Evolutionary conservation across 2,888 invertebrate species (phyloP), one percentile per base, ranked within the genome.

Genomic region (Acanthoscelides obtectus): DNA sequence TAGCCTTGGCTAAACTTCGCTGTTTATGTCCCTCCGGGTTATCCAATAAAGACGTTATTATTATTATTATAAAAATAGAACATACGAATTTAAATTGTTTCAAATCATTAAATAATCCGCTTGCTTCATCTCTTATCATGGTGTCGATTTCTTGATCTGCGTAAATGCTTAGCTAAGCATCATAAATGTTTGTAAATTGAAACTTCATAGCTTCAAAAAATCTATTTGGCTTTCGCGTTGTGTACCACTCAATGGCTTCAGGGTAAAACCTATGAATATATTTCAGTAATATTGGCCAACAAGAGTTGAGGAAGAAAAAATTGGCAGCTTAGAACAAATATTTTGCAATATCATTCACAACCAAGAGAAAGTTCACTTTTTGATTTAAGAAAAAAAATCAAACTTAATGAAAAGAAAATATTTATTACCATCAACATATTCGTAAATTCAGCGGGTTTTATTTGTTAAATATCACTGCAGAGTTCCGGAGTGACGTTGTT

Each of bases 261-360:
- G 78, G 71, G 70, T 77, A 72, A 75, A 74, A 73, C 72, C 72
- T 63, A 67, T 72, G 0, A 65, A 71, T 19, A 71, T 72, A 17
- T 64, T 70, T 66, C 20, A 22, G 45, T 27, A 68, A 20, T n/a
- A 25, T 25, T 25, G 25, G 4, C 25, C 25, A 25, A 25, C 25
- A 25, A 25, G 6, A 25, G 25, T 25, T 25, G 25, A 25, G 4
- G 25, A 21, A 68, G 45, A 77, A 76, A 71, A 74, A 76, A 71
- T 69, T 73, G 3, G 75, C 72, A 22, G 76, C 72, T 72, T 76
- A 73, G 45, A 68, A 64, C 19, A 70, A 69, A 22, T 25, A 67
- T 68, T 79, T 78, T 68, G 78, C 78, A 65, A 78, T 77, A 72
- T 81, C 78, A 73, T 79, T 80, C 19, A 80, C 78, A 20, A 81